A percentile compares a stretch with the other conserved stretches of the same genome.
Conservation (phyloP, 2,888 invertebrate genomes). For the Sepioteuthis lessoniana region DNA sequence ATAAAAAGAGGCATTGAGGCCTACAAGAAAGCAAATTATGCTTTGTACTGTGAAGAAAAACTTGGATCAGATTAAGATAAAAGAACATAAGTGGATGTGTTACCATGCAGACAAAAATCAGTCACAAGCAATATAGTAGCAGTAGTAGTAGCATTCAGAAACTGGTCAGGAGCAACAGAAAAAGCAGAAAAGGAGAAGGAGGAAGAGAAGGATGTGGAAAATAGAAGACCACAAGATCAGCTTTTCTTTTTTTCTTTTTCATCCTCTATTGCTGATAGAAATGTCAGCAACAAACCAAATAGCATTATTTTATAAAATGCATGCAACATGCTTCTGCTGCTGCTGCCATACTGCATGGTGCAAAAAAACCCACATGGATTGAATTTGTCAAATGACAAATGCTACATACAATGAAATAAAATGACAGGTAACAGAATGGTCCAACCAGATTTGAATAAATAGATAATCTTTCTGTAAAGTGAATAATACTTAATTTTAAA, state of each 20-base stretch:
- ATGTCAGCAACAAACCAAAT: not conserved
- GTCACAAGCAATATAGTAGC: constrained; percentile 43
- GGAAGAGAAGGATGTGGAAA: no score
- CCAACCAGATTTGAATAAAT: not conserved
- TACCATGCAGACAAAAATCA: constrained; percentile 45
- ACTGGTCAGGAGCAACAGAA: not conserved
- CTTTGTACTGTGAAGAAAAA: constrained; percentile 16
- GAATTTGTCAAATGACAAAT: not conserved
- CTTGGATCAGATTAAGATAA: constrained; percentile 33
- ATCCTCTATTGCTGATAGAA: not conserved
- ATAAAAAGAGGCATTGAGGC: not conserved
- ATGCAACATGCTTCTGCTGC: not conserved
- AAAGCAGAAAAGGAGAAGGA: not conserved
- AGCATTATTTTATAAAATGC: not conserved
- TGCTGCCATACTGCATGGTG: constrained; percentile 21
- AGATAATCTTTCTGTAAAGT: not conserved
- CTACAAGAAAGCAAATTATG: not conserved
- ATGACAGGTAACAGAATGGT: not conserved
- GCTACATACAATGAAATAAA: not conserved
- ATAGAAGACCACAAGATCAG: not conserved
- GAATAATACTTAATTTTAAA: not conserved
- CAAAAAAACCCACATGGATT: not conserved
- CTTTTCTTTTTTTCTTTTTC: not conserved
- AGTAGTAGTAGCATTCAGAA: constrained; percentile 13
- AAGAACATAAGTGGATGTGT: not conserved